phyloP scores from a whole-genome alignment of 2,797 vertebrate genomes.

The Squalus acanthias region DNA sequence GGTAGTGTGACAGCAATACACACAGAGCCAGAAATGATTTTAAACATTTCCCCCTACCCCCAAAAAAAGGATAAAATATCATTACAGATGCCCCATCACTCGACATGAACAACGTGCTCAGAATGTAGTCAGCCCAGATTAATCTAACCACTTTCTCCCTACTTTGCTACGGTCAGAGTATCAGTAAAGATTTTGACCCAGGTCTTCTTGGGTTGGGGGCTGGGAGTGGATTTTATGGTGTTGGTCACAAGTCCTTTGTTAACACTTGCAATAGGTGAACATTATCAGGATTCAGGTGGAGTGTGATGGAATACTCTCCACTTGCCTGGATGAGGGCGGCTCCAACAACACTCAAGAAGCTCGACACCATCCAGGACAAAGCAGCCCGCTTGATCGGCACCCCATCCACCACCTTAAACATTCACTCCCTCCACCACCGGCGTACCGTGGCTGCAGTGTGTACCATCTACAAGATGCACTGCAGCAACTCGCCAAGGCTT shows the following conservation, averaged over 20 bases:
- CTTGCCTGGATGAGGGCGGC: too few species aligned
- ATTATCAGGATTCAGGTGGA: background rate
- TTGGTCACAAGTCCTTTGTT: background rate
- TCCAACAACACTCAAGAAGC: too few species aligned
- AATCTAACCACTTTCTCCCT: background rate
- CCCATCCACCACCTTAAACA: too few species aligned
- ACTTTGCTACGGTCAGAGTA: background rate
- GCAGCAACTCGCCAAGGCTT: too few species aligned
- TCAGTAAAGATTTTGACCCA: background rate
- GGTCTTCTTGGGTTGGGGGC: too few species aligned
- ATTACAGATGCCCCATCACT: background rate
- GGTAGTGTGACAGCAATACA: background rate
- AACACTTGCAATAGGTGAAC: background rate
- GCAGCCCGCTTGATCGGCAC: too few species aligned
- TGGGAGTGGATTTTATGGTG: background rate
- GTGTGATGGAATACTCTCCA: background rate
- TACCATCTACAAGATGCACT: too few species aligned
- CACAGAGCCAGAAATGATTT: background rate
- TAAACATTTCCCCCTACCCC: background rate
- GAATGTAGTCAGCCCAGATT: background rate
- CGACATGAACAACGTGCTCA: background rate
- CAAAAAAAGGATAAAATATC: background rate
- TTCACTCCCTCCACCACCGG: too few species aligned
- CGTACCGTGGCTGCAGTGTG: too few species aligned
- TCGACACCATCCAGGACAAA: too few species aligned